A percentile compares a stretch with the other conserved stretches of the same genome.
Conservation (phyloP, 2,888 invertebrate genomes). For the Athalia circularis region DNA sequence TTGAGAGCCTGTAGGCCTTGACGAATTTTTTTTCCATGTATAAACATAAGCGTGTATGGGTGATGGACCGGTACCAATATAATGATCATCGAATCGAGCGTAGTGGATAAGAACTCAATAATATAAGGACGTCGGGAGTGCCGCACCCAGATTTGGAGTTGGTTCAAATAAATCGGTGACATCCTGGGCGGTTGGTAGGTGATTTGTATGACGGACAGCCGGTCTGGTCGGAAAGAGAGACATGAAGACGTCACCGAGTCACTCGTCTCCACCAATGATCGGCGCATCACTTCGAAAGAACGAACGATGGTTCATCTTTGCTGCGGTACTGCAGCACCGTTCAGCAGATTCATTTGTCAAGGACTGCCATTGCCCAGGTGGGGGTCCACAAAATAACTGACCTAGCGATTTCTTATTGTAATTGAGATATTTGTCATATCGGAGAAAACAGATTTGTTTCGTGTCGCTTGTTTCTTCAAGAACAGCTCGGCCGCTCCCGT, state of each 20-base stretch:
- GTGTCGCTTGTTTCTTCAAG: conserved; percentile 13
- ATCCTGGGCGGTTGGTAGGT: conserved; percentile 67
- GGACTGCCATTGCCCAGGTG: conserved; percentile 62
- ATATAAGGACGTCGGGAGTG: conserved; percentile 42
- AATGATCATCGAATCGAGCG: conserved; percentile 36
- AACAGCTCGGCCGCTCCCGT: conserved; percentile 1
- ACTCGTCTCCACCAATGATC: conserved; percentile 46
- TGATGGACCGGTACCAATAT: conserved; percentile 16
- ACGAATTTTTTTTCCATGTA: not conserved
- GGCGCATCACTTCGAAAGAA: conserved; percentile 26
- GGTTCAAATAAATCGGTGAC: conserved; percentile 72
- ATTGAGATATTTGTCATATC: conserved; percentile 46
- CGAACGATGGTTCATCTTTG: too few relatives aligned
- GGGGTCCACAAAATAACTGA: conserved; percentile 54
- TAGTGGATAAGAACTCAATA: conserved; percentile 41
- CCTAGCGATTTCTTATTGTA: conserved; percentile 43
- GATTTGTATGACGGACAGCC: conserved; percentile 68
- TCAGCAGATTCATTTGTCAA: conserved; percentile 70
- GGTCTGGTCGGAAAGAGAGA: conserved; percentile 51
- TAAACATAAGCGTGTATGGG: not conserved
- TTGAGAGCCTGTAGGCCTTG: conserved; percentile 19
- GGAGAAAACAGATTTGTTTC: conserved; percentile 38
- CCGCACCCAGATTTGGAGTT: conserved; percentile 59
- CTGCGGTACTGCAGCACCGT: not conserved
- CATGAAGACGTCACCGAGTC: conserved; percentile 68